Percentiles rank a stretch among this genome's conserved stretches.
These are phyloP conservation scores for Tamias sibiricus DNA, from an alignment of 2,113 vertebrate species.

Conservation along the genomic window DNA sequence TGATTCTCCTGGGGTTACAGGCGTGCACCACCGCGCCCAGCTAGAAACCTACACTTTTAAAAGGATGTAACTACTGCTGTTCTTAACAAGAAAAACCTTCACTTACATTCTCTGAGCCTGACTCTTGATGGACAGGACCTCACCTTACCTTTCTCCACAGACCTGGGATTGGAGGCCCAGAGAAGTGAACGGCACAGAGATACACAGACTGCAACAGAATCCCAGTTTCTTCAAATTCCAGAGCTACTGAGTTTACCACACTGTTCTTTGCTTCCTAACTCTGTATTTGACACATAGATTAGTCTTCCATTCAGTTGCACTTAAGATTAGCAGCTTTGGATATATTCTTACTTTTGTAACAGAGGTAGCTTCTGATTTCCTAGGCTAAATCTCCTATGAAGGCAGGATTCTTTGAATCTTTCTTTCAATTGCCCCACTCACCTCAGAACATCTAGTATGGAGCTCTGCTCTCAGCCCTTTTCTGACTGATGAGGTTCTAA, in stretches of 20 bases:
- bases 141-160: background rate
- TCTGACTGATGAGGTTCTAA: slow-evolving; percentile 1
- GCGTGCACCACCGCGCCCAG: too few relatives aligned
- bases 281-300: background rate
- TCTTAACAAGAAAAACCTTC: background rate
- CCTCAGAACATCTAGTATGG: background rate
- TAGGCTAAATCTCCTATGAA: background rate
- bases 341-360: background rate
- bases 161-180: background rate
- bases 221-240: background rate
- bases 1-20: too few relatives aligned
- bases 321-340: background rate
- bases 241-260: background rate
- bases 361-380: background rate
- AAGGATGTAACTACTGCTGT: background rate
- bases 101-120: background rate
- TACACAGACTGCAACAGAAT: background rate
- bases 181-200: background rate
- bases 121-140: background rate
- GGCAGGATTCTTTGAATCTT: background rate
- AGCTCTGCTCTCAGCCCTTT: background rate
- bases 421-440: background rate
- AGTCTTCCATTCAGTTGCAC: background rate
- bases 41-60: background rate
- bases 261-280: background rate